A percentile compares a stretch with the other conserved stretches of the same genome.
Conservation (phyloP, 2,888 invertebrate species). For the Mythimna pallens region DNA sequence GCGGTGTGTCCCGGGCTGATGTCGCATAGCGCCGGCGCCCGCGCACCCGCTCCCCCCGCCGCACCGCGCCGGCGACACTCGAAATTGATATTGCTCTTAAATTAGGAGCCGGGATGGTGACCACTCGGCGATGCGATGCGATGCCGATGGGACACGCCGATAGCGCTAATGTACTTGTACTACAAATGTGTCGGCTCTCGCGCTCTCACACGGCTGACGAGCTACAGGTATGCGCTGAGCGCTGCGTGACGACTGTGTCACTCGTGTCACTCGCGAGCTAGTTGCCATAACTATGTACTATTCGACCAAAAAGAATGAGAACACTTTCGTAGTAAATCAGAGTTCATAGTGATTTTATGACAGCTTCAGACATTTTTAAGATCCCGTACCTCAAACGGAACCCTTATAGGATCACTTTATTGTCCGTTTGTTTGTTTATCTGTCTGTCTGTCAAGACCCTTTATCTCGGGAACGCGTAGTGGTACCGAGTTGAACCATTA, state of each 20-base stretch:
- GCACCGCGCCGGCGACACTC: constrained; percentile 45
- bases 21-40: constrained; percentile 74
- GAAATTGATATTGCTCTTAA: constrained; percentile 68
- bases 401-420: too few relatives aligned
- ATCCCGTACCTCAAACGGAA: too few relatives aligned
- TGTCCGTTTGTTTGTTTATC: too few relatives aligned
- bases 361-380: too few relatives aligned
- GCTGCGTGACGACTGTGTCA: too few relatives aligned
- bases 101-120: constrained; percentile 65
- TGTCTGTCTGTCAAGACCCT: too few relatives aligned
- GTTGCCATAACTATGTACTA: too few relatives aligned
- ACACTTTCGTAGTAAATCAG: not conserved
- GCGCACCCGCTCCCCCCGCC: constrained; percentile 22
- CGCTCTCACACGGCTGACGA: constrained; percentile 29
- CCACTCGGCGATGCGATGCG: constrained; percentile 5
- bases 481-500: too few relatives aligned
- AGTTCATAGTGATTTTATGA: not conserved
- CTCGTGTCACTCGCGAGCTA: not conserved
- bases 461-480: too few relatives aligned
- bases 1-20: constrained; percentile 57
- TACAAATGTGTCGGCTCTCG: constrained; percentile 68
- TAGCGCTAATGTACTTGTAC: constrained; percentile 72
- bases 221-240: not conserved
- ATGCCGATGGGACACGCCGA: constrained; percentile 61
- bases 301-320: not conserved